Conservation (phyloP, 2,888 invertebrate species). For the Julus scanicus region DNA sequence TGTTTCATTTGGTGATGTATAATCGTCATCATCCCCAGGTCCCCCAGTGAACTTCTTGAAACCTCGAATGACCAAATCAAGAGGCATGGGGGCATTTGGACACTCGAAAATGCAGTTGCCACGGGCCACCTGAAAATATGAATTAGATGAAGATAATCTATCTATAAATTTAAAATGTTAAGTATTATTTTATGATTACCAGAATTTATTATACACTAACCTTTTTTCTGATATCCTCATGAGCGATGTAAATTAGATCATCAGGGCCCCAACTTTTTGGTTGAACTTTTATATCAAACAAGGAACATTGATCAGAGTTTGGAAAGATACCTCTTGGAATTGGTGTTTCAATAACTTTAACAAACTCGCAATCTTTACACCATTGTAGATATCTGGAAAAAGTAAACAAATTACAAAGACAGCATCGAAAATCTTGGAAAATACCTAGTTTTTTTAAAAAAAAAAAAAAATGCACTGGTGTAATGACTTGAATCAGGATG, state of each 20-base stretch:
- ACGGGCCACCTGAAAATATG: slow-evolving; percentile 2
- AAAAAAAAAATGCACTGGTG: too few species aligned
- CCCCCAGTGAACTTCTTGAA: slow-evolving; percentile 46
- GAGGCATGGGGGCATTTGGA: not conserved
- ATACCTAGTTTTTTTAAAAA: too few species aligned
- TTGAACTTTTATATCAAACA: not conserved
- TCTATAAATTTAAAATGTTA: too few species aligned
- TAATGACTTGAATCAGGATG: too few species aligned
- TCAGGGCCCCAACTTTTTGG: not conserved
- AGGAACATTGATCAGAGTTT: not conserved
- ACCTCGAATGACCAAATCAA: not conserved
- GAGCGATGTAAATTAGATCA: slow-evolving; percentile 40
- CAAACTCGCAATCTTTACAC: slow-evolving; percentile 36
- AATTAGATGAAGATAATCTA: too few species aligned
- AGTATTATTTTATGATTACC: too few species aligned
- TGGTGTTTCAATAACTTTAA: slow-evolving; percentile 7
- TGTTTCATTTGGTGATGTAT: not conserved
- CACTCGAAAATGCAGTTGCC: slow-evolving; percentile 38
- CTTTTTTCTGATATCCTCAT: slow-evolving; percentile 40
- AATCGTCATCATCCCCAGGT: slow-evolving; percentile 31
- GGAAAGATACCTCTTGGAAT: not conserved
- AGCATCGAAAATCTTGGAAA: too few species aligned
- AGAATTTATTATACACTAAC: not conserved
- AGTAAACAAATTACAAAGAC: too few species aligned
- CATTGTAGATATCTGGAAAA: not conserved